Evolutionary conservation across 2,888 invertebrate genomes (phyloP), one percentile per base, ranked within the genome.

Genomic region (Gastrophysa polygoni): DNA sequence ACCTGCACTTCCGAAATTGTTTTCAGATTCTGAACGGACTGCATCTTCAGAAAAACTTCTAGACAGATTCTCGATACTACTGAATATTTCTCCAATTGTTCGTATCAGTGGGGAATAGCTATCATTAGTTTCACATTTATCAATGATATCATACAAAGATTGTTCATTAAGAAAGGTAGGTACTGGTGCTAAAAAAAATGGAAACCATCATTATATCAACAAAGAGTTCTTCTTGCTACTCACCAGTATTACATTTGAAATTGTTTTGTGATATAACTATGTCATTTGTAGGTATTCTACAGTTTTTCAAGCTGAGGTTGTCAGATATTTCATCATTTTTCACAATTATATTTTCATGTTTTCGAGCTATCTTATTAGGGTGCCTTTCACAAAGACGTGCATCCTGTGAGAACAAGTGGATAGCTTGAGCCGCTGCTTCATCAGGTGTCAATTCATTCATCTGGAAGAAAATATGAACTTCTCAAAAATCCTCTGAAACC

Each of bases 351-450:
- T 47, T 66, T 43, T 57, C 66, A 34, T 81, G 79, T 60, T 90
- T 91, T 71, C 89, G 84, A 47, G 91, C 87, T 68, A 91, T 88
- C 85, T 92, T 91, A 73, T 87, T 89, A 8, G 86, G 87, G 71
- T 88, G 87, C 63, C 85, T 86, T 80, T 92, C 93, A 83, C 96
- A 96, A 28, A 96, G 84, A 70, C 88, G 85, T 18, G 94, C 94
- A 77, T 95, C 93, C 80, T 91, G 88, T 63, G 91, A 91, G 78
- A 93, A 93, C 64, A 96, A 83, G 75, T 92, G 90, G 71, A 96
- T 89, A 8, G 96, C 96, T 77, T 91, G 89, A 0, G 93, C 93
- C 24, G 96, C 96, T 57, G 96, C 95, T 82, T 95, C 91, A 84
- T 96, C 93, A 65, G 93, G 90, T 63, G 92, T 89, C 73, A 93